A percentile compares a stretch with the other conserved stretches of the same genome.
These are phyloP conservation scores for Melieria omissa DNA, from an alignment of 2,888 invertebrate species.

Conservation along the genomic window DNA sequence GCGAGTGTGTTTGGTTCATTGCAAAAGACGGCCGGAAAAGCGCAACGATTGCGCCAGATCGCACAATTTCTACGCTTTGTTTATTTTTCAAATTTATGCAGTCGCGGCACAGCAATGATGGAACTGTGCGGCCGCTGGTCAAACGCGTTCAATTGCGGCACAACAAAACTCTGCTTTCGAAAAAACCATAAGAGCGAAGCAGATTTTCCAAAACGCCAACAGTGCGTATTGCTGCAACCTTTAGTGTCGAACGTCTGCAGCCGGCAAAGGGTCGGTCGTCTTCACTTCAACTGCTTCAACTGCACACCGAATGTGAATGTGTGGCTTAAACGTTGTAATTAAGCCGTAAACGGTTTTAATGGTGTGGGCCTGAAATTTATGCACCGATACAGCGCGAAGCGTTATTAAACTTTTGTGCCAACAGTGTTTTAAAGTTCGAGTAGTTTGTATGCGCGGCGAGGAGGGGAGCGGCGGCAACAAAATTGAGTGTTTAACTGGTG, in stretches of 20 bases:
- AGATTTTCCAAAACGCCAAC: conserved; percentile 30
- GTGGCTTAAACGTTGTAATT: background rate
- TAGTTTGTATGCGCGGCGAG: too few species aligned
- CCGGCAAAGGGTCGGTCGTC: background rate
- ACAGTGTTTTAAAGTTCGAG: too few species aligned
- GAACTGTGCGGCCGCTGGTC: background rate
- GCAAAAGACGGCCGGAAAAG: conserved; percentile 47
- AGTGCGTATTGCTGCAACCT: background rate
- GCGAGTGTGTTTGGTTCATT: too few species aligned
- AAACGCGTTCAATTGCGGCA: conserved; percentile 1
- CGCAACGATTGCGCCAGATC: conserved; percentile 52
- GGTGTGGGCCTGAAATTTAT: too few species aligned
- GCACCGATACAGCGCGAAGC: too few species aligned
- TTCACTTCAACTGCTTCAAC: background rate
- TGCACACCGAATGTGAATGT: background rate
- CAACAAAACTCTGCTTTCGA: background rate
- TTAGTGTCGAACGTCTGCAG: background rate
- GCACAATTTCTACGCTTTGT: conserved; percentile 58
- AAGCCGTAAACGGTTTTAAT: background rate
- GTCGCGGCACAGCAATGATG: conserved; percentile 36
- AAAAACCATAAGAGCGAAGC: conserved; percentile 1
- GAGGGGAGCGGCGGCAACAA: too few species aligned
- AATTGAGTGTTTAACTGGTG: too few species aligned
- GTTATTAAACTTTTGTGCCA: too few species aligned
- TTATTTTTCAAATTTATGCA: conserved; percentile 61